phyloP scores from a whole-genome alignment of 2,113 vertebrate genomes.

The Entelurus aequoreus region DNA sequence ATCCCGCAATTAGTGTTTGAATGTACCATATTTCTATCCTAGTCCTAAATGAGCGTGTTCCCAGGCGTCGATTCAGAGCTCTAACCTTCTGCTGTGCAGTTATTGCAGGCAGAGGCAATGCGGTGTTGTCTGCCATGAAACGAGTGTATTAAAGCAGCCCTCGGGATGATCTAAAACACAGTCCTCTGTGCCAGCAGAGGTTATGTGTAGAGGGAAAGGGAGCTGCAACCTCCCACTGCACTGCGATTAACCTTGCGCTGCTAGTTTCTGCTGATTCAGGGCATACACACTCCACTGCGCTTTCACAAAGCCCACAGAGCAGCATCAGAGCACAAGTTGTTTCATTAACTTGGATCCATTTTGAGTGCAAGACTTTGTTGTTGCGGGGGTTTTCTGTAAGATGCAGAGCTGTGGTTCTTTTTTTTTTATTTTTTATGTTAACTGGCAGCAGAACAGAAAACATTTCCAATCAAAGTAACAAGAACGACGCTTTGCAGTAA shows the following conservation, averaged over 20 bases:
- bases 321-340: conserved; percentile 8
- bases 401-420: background rate
- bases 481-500: background rate
- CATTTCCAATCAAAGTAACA: background rate
- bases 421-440: background rate
- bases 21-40: no score
- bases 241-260: conserved; percentile 37
- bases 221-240: conserved; percentile 26
- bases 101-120: background rate
- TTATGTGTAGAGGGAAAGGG: conserved; percentile 8
- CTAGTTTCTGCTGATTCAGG: conserved; percentile 49
- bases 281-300: conserved; percentile 6
- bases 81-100: background rate
- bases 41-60: no score
- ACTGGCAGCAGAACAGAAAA: background rate
- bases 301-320: conserved; percentile 9
- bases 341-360: background rate
- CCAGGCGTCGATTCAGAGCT: background rate
- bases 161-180: conserved; percentile 28
- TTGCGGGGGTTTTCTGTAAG: background rate
- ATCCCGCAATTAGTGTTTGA: no score
- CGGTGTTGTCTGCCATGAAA: background rate
- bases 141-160: background rate
- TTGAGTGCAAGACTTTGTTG: background rate
- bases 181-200: conserved; percentile 14